Evolutionary conservation across 2,797 vertebrate species (phyloP), one percentile per base, ranked within the genome.

Genomic region (Carduelis carduelis): DNA sequence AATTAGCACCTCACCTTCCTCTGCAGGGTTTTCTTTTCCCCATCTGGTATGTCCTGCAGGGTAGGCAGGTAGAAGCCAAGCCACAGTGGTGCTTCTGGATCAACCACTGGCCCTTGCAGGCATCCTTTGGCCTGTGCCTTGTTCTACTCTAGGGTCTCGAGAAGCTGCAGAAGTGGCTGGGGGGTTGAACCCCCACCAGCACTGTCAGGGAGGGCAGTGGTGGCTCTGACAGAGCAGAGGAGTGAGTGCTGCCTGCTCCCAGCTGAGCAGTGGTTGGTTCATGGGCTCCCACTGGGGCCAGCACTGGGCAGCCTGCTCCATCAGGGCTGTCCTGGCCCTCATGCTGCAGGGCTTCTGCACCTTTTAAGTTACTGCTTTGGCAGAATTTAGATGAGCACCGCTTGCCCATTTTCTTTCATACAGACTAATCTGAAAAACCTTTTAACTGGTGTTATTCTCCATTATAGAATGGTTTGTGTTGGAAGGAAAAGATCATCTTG

Each of bases 151-250:
- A 44, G 64, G 20, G 26, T 72, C 44, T 50, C 2, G 2, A 47
- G 83, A 18, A 78, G 37, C 24, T 64, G 28, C 60, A 37, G 8
- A 35, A 66, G 37, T 11, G 12, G 1, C 35, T 28, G 27, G 8
- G 20, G 39, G 17, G 23, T 41, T n/a, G 49, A 71, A 28, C 3
- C 24, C 32, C 17, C 10, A 6, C 27, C 0, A 0, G 35, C 0
- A 0, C 60, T 49, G 44, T 27, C 49, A 6, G 65, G 18, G 72
- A 35, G 37, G 23, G 34, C 20, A 5, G 22, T 2, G 2, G 24
- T 63, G 57, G 32, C 74, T 89, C 34, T 68, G 84, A 3, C 12
- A 1, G 35, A 13, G 3, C 37, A 14, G 14, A 15, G 6, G 27
- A 37, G 35, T 2, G 49, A 55, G 10, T 18, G 55, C 82, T 49